phyloP scores from a whole-genome alignment of 1,140 invertebrate species.

The Diabrotica virgifera region DNA sequence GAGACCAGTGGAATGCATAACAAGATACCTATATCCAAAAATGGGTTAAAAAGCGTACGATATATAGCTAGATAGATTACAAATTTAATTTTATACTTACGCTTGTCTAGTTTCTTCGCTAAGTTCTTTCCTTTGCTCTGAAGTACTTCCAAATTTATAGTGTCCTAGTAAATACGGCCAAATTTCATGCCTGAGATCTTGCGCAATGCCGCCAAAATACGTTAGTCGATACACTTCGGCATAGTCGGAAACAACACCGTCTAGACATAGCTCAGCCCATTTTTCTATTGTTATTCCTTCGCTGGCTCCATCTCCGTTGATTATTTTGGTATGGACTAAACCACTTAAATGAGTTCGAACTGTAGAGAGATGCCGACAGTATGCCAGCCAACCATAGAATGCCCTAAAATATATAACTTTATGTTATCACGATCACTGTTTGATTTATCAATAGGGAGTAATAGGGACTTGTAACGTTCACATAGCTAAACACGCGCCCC shows the following conservation, averaged over 20 bases:
- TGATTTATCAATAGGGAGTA: too few species aligned
- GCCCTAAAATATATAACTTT: slow-evolving; percentile 55
- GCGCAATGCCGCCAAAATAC: slow-evolving; percentile 83
- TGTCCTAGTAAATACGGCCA: slow-evolving; percentile 91
- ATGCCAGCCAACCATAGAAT: slow-evolving; percentile 94
- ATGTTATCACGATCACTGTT: too few species aligned
- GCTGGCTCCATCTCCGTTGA: slow-evolving; percentile 49
- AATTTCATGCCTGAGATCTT: slow-evolving; percentile 75
- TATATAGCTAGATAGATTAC: background rate
- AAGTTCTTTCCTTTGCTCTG: slow-evolving; percentile 65
- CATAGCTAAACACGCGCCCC: too few species aligned
- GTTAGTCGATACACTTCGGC: slow-evolving; percentile 77
- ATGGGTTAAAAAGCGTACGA: too few species aligned
- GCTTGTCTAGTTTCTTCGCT: slow-evolving; percentile 66
- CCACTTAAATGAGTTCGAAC: slow-evolving; percentile 88
- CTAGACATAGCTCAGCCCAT: slow-evolving; percentile 62
- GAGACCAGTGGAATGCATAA: too few species aligned
- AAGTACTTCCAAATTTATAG: slow-evolving; percentile 75
- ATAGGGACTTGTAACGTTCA: too few species aligned
- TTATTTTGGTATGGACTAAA: slow-evolving; percentile 71
- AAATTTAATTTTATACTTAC: slow-evolving; percentile 25
- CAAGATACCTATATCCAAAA: too few species aligned
- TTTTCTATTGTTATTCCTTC: slow-evolving; percentile 67
- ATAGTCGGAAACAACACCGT: slow-evolving; percentile 60
- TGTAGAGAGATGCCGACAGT: slow-evolving; percentile 87